Evolutionary conservation across 2,113 vertebrate species (phyloP).

Genomic region (Ardeotis arabs): DNA sequence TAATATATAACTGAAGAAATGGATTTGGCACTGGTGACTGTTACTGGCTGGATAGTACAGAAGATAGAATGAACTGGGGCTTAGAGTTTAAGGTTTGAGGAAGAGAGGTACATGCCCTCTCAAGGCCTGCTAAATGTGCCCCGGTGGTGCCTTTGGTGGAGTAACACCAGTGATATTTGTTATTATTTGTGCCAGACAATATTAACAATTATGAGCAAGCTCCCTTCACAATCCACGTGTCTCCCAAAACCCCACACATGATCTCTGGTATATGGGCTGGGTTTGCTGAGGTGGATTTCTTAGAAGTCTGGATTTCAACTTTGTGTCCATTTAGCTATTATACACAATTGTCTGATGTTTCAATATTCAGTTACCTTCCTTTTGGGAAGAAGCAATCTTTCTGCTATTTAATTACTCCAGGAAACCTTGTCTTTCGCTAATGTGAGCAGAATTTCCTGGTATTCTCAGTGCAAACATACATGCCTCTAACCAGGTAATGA

Average conservation of each 20-base stretch:
- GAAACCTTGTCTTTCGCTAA: not conserved
- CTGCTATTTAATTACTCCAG: slow-evolving; percentile 32
- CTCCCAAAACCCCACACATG: not conserved
- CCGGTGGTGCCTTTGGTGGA: not conserved
- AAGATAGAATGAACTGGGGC: not conserved
- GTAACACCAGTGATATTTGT: not conserved
- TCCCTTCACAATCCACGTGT: accelerated
- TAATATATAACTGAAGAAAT: not conserved
- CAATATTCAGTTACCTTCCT: slow-evolving; percentile 29
- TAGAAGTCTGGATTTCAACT: not conserved
- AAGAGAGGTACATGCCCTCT: not conserved
- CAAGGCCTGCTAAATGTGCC: not conserved
- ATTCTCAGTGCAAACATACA: not conserved
- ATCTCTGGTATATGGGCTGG: not conserved
- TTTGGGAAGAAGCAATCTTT: not conserved
- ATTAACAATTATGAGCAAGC: not conserved
- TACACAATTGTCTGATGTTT: not conserved
- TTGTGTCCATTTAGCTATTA: not conserved
- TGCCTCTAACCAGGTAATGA: not conserved
- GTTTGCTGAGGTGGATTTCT: not conserved
- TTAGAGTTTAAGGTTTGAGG: not conserved
- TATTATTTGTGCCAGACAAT: not conserved
- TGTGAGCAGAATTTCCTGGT: not conserved
- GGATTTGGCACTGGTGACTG: not conserved
- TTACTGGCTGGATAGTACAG: not conserved